phyloP scores from a whole-genome alignment of 2,797 vertebrate genomes.

The Meda fulgida region DNA sequence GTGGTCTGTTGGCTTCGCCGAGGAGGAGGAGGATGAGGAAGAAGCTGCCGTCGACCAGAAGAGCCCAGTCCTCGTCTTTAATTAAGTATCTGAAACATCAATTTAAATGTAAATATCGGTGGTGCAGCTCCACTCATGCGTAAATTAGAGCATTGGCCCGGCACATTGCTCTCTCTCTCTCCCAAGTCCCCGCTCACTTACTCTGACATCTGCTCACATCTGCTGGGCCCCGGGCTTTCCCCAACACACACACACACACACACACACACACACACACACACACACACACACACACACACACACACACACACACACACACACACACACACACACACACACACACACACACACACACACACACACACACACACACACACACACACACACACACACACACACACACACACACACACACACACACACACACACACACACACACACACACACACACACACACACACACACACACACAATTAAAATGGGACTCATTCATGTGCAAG shows the following conservation, averaged over 20 bases:
- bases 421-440: constrained; percentile 23
- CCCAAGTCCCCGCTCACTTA: constrained; percentile 83
- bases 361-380: constrained; percentile 51
- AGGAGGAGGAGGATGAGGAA: constrained; percentile 84
- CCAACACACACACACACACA: constrained; percentile 54
- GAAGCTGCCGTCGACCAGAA: constrained; percentile 80
- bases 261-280: constrained; percentile 34
- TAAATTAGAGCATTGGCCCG: constrained; percentile 84
- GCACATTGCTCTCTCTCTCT: constrained; percentile 78
- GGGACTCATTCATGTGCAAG: constrained; percentile 48
- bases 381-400: constrained; percentile 33
- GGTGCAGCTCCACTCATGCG: constrained; percentile 84
- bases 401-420: constrained; percentile 20
- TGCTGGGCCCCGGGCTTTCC: constrained; percentile 77
- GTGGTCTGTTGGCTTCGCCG: constrained; percentile 79
- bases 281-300: constrained; percentile 41
- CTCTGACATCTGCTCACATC: constrained; percentile 85
- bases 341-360: too few species aligned
- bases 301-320: constrained; percentile 22
- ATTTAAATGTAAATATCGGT: constrained; percentile 90
- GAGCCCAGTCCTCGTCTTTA: constrained; percentile 86
- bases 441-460: constrained; percentile 34
- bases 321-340: constrained; percentile 46
- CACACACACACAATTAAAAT: constrained; percentile 52
- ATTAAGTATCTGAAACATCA: constrained; percentile 90